phyloP scores from a whole-genome alignment of 2,113 vertebrate species.

The Cacatua alba region DNA sequence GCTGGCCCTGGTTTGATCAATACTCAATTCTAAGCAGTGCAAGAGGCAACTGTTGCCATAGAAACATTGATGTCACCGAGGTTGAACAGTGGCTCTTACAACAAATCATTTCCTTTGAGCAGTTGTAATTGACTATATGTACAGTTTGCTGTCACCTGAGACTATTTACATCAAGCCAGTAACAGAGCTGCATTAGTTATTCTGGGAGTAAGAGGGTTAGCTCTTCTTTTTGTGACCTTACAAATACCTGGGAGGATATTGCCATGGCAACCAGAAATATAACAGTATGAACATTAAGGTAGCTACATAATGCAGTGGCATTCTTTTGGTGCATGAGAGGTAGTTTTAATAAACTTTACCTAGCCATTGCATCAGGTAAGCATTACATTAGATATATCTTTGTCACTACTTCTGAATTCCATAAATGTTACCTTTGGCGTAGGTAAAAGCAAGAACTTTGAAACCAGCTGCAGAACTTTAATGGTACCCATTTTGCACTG shows the following conservation, averaged over 20 bases:
- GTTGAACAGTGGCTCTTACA: conserved; percentile 91
- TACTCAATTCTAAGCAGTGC: conserved; percentile 97
- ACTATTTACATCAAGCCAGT: conserved; percentile 91
- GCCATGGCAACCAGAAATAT: conserved; percentile 86
- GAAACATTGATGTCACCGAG: conserved; percentile 97
- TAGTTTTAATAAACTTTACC: conserved; percentile 74
- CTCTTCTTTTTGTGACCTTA: conserved; percentile 88
- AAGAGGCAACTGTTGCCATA: conserved; percentile 92
- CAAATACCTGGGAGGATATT: conserved; percentile 87
- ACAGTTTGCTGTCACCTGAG: conserved; percentile 91
- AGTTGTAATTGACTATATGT: conserved; percentile 96
- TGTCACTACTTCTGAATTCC: not conserved
- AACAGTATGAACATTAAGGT: conserved; percentile 74
- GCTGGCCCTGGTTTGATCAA: conserved; percentile 89
- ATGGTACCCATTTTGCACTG: not conserved
- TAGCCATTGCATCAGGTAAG: conserved; percentile 4
- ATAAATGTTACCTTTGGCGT: not conserved
- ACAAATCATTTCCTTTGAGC: conserved; percentile 98
- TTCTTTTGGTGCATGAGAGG: conserved; percentile 56
- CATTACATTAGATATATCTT: conserved; percentile 23
- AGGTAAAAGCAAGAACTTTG: not conserved
- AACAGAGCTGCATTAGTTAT: conserved; percentile 91
- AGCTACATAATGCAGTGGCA: conserved; percentile 67
- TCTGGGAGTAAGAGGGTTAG: conserved; percentile 84
- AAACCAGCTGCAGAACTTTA: not conserved